Base-by-base conservation (phyloP, 1,140 invertebrate genomes). In the Aphidius ervi region DNA sequence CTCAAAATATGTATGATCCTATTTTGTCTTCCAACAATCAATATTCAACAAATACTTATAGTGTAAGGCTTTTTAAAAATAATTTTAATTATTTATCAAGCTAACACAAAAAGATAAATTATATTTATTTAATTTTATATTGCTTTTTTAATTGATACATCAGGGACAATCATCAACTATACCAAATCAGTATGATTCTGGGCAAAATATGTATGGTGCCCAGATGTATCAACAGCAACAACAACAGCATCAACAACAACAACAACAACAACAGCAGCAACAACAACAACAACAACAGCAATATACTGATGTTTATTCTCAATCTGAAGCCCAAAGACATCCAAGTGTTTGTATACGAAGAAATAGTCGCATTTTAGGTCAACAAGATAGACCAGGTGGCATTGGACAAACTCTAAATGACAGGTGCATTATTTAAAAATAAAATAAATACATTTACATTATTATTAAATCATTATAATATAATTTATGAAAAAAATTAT, bases 321-420 rank as follows among this genome's bases (percentile, higher is more conserved):
- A 59, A 20, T 68, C 69, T 9, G 71, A 72, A 46, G 53, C 61
- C 37, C 74, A 73, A 63, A 69, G 71, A 62, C 69, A 64, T 53
- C 64, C 69, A 37, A 63, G 65, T 6, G 70, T 71, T 55, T 77
- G 70, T 68, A 72, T 78, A 73, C 74, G 78, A 65, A 78, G 79
- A 52, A 79, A 74, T 63, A 79, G 76, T 61, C 70, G 74, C 58
- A 58, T 77, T 48, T 68, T 79, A 6, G 78, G 58, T 67, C 69
- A 74, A 65, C 75, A 74, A 61, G 78, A 77, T 61, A 74, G 74
- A 70, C 75, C 71, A 63, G 70, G 59, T 63, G 74, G 70, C 53
- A 72, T 76, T 67, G 68, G 77, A 65, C 70, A 83, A 76, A 74
- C 74, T 45, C 65, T 76, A 9, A 81, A 75, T 64, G 77, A 74